Evolutionary conservation across 2,888 invertebrate species (phyloP), one percentile per base, ranked within the genome.

Genomic region (Camponotus fellah): DNA sequence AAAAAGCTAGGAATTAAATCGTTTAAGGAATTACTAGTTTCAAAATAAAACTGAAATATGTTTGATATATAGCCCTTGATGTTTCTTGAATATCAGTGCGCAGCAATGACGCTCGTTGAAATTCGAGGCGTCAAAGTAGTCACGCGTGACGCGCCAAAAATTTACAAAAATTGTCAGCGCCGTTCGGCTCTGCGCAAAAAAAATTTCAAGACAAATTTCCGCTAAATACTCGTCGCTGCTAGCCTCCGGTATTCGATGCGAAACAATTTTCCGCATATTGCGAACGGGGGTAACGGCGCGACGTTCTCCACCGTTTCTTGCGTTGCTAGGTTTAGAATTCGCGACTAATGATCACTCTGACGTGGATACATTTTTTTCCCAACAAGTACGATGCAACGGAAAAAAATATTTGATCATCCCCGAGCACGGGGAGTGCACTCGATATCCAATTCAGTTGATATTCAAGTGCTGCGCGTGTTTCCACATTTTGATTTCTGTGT

Each of bases 381-480:
- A 86, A 90, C 89, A 87, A 87, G 90, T 90, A 89, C 84, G 82
- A 68, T 65, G 74, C 74, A 84, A 56, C 80, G 69, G 89, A 88
- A 90, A 90, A 90, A 90, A 89, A 88, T 88, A 89, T 90, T 90
- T 90, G 90, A 90, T 90, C 90, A 90, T 89, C 84, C 85, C 85
- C 87, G 71, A 80, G 77, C 82, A 68, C 82, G 71, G 71, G 72
- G 85, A 90, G 88, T 79, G 85, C 90, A 86, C 90, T 90, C 89
- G 90, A 90, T 90, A 90, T 89, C 90, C 90, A 90, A 90, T 90
- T 90, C 89, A 88, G 90, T 90, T 90, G 87, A 89, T 89, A 90
- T 90, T 90, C 90, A 89, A 90, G 90, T 90, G 88, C 86, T 86
- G 88, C 87, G 87, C 87, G 88, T 89, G 90, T 87, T 90, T 90